These are phyloP conservation scores for Pentamera pediparva DNA, from an alignment of 53 echinoderm and acorn worm genomes.

Conservation along the genomic window DNA sequence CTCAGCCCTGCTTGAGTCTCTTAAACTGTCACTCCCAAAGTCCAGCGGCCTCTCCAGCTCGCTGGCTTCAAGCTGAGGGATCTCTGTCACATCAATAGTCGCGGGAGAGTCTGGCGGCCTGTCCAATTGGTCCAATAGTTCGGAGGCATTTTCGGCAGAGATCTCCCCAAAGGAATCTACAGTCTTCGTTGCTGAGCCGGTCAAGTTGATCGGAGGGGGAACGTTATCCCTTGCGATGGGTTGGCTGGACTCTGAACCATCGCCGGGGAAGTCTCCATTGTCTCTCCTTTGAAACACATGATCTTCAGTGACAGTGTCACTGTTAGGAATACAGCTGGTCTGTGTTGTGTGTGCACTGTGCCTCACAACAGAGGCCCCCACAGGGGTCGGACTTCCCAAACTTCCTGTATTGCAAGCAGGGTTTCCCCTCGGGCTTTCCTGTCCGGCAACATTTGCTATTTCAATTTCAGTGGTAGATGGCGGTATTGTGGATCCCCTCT, in stretches of 20 bases:
- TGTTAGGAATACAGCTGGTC: too few species aligned
- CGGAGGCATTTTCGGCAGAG: neutral
- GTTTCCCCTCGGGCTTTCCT: conserved; percentile 20
- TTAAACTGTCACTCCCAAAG: conserved; percentile 31
- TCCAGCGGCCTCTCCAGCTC: conserved; percentile 23
- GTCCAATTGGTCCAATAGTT: neutral
- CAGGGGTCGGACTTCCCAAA: neutral
- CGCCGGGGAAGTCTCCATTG: conserved; percentile 9
- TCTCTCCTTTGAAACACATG: neutral
- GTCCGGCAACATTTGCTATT: neutral
- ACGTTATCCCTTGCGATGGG: neutral
- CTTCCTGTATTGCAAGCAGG: conserved; percentile 18
- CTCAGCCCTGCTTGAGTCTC: conserved; percentile 3
- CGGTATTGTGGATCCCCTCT: too few species aligned
- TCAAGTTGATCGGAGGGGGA: neutral
- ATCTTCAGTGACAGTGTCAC: neutral
- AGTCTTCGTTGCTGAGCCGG: neutral
- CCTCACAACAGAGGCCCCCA: neutral
- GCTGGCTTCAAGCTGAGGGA: conserved; percentile 24
- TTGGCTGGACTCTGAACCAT: neutral
- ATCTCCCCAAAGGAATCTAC: conserved; percentile 1
- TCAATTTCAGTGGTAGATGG: neutral
- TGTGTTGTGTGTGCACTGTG: too few species aligned
- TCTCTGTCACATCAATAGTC: conserved; percentile 45
- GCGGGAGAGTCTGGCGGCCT: conserved; percentile 35